Conservation (phyloP, 2,797 vertebrate genomes). For the Decapterus maruadsi region DNA sequence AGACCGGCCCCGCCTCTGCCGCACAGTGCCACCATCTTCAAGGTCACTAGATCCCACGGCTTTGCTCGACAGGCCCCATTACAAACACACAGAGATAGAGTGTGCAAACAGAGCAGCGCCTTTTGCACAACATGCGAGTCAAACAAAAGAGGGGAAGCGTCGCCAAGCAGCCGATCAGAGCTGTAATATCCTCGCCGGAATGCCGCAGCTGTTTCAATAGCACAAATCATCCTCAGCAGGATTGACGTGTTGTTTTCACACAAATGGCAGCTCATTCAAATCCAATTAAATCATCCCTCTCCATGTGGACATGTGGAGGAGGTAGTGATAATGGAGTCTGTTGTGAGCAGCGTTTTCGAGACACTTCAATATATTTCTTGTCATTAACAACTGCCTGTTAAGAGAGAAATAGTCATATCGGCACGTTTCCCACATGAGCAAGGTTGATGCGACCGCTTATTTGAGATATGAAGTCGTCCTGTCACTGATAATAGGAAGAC, state of each 20-base stretch:
- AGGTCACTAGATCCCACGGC: constrained; percentile 60
- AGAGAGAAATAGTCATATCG: constrained; percentile 53
- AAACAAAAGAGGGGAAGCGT: constrained; percentile 7
- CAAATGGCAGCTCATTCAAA: constrained; percentile 74
- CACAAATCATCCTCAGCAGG: constrained; percentile 39
- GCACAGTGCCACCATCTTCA: constrained; percentile 72
- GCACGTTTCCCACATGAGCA: constrained; percentile 15
- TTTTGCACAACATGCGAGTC: not conserved
- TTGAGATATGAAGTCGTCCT: constrained; percentile 36
- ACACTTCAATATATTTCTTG: constrained; percentile 63
- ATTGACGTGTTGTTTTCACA: constrained; percentile 68
- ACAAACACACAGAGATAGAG: constrained; percentile 11
- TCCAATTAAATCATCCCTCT: constrained; percentile 71
- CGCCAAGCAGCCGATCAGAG: constrained; percentile 4
- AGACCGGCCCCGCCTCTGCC: constrained; percentile 80
- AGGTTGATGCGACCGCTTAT: constrained; percentile 37
- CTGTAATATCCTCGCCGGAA: constrained; percentile 10
- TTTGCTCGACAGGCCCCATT: not conserved
- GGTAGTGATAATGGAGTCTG: constrained; percentile 54
- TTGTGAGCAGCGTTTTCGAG: constrained; percentile 23
- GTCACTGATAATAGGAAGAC: constrained; percentile 45
- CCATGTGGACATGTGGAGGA: constrained; percentile 49
- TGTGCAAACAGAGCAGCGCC: not conserved
- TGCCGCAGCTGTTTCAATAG: constrained; percentile 12
- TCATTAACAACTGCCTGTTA: constrained; percentile 64